Evolutionary conservation across 2,113 vertebrate genomes (phyloP), one percentile per base, ranked within the genome.

Genomic region (Sapayoa aenigma): DNA sequence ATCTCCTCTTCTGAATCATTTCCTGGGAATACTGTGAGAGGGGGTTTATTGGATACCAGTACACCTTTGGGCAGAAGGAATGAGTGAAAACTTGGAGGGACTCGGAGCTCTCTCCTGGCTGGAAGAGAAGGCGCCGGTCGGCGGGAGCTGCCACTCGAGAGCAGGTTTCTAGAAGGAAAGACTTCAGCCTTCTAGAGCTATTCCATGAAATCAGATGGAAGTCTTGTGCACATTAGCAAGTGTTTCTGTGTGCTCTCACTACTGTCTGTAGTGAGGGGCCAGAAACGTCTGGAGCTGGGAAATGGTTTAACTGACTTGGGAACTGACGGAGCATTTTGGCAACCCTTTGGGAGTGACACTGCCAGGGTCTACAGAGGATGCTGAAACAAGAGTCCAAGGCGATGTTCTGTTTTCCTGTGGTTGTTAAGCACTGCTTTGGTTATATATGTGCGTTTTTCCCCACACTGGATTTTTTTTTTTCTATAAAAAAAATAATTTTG

Each of bases 391-490:
- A 93, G 87, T 87, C 91, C 95, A 90, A 91, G 94, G 96, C 94
- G 90, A 71, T 95, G 94, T 96, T 95, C 94, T 95, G 94, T 96
- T 97, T 97, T 98, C 98, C 97, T 98, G 97, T 96, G 82, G 96
- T 97, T 93, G 96, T 97, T 97, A 98, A 98, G 98, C 98, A 98
- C 98, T 98, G 98, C 95, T 96, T 96, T 96, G 93, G 88, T 95
- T 87, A 41, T 81, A 91, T 75, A 91, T 94, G 95, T 96, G 97
- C 97, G 11, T 96, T 96, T 96, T 96, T 97, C 98, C 98, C 98
- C 98, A 99, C 98, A 99, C 98, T 99, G 98, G 98, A 99, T 98
- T 97, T 98, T 87, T 92, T 97, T 95, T 97, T 98, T 87, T 96
- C 97, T 42, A 12, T 42, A 42, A 86, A 69, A 86, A 94, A 90